A percentile compares a stretch with the other conserved stretches of the same genome.
Evolutionary conservation across 92 coral and sea anemone species (phyloP).

Genomic region (Epizoanthus ramosus): DNA sequence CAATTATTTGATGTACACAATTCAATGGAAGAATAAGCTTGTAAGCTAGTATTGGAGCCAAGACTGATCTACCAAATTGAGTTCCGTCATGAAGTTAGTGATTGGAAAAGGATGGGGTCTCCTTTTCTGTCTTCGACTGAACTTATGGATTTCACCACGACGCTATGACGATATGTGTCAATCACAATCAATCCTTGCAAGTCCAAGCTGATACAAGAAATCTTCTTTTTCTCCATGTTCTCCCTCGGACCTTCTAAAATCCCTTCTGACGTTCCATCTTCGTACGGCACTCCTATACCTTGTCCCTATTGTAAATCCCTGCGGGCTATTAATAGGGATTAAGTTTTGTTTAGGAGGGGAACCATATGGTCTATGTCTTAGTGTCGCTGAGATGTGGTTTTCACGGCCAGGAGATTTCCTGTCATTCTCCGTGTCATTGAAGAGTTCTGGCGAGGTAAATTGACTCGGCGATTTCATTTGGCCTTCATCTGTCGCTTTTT

Average conservation of each 20-base stretch:
- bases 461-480: background rate
- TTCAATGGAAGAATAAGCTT: too few species aligned
- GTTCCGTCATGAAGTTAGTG: too few species aligned
- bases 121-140: too few species aligned
- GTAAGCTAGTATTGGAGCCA: too few species aligned
- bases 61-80: too few species aligned
- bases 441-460: background rate
- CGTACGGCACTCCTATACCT: background rate
- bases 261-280: constrained; percentile 1
- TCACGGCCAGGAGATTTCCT: constrained; percentile 1
- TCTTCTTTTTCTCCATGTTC: constrained; percentile 29
- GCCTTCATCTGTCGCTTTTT: background rate
- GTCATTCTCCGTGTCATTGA: background rate
- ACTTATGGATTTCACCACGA: background rate
- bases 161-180: background rate
- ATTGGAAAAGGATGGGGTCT: too few species aligned
- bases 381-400: background rate
- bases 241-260: background rate
- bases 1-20: too few species aligned
- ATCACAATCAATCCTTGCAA: constrained; percentile 20
- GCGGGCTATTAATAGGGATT: background rate
- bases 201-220: constrained; percentile 26
- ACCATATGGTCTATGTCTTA: constrained; percentile 26
- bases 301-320: background rate
- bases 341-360: background rate